Evolutionary conservation across 2,888 invertebrate species (phyloP).

Genomic region (Lysandra coridon): DNA sequence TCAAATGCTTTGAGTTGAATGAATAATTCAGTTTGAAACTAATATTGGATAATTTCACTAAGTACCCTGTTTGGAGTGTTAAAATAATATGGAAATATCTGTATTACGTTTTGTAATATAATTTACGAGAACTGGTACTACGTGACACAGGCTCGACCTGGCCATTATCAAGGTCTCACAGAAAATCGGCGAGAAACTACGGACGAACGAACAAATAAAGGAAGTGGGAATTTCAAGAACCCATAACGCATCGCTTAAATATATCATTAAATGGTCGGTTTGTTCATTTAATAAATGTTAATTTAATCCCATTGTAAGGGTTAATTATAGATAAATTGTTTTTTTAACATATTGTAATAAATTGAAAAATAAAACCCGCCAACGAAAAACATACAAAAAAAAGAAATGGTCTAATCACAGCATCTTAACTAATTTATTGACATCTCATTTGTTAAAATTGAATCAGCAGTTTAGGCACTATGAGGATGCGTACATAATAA

Average conservation of each 20-base stretch:
- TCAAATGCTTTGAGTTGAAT: constrained; percentile 34
- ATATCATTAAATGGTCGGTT: too few relatives aligned
- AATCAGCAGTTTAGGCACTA: background rate
- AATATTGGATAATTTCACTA: constrained; percentile 30
- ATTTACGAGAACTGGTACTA: background rate
- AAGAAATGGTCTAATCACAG: too few relatives aligned
- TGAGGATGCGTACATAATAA: too few relatives aligned
- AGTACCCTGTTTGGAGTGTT: constrained; percentile 13
- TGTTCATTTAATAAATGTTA: too few relatives aligned
- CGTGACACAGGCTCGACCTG: background rate
- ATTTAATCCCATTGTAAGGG: background rate
- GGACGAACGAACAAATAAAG: too few relatives aligned
- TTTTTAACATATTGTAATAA: background rate
- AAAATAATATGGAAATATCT: background rate
- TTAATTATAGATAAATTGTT: background rate
- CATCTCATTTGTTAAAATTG: background rate
- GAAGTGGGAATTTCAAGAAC: too few relatives aligned
- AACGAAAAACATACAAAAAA: too few relatives aligned
- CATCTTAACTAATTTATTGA: too few relatives aligned
- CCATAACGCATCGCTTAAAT: too few relatives aligned
- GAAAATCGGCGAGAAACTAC: background rate
- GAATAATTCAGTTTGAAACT: constrained; percentile 31
- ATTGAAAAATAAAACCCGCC: background rate
- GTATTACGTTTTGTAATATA: background rate
- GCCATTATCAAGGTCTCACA: background rate